These are phyloP conservation scores for Ctenosaura bakeri DNA, from an alignment of 2,797 vertebrate genomes.

Conservation along the genomic window DNA sequence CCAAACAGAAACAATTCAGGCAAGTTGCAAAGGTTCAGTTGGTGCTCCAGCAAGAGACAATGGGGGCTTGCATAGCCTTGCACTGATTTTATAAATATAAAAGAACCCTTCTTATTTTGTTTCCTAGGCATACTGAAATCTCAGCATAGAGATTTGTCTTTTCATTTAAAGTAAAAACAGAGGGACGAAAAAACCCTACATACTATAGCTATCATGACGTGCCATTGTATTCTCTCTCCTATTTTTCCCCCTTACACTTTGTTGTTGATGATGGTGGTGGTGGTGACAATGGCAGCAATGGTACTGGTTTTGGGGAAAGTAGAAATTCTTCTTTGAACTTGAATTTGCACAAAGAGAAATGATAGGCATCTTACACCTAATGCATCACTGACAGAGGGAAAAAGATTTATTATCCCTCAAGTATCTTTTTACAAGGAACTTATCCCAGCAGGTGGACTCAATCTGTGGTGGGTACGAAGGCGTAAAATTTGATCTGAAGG, in stretches of 20 bases:
- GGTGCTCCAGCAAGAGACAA: not conserved
- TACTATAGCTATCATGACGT: conserved; percentile 53
- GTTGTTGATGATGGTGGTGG: conserved; percentile 40
- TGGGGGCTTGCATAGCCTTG: conserved; percentile 19
- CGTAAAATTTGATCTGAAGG: conserved; percentile 64
- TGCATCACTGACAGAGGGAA: conserved; percentile 73
- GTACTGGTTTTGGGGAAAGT: conserved; percentile 36
- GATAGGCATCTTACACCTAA: conserved; percentile 79
- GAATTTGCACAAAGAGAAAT: conserved; percentile 76
- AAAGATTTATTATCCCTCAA: conserved; percentile 78
- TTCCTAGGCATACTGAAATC: conserved; percentile 69
- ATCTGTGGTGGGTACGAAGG: conserved; percentile 67
- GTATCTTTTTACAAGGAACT: conserved; percentile 72
- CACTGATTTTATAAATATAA: conserved; percentile 70
- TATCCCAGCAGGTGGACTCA: conserved; percentile 76
- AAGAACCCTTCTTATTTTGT: conserved; percentile 73
- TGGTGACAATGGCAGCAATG: not conserved
- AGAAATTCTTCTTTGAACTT: conserved; percentile 75
- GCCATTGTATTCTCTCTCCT: not conserved
- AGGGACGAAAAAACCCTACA: conserved; percentile 68
- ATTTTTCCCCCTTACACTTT: conserved; percentile 18
- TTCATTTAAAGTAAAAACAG: conserved; percentile 72
- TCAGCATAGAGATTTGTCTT: conserved; percentile 59
- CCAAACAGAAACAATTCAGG: not conserved
- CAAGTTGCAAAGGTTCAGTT: not conserved